Base-by-base conservation (phyloP, 2,797 vertebrate species). In the Liasis olivaceus region DNA sequence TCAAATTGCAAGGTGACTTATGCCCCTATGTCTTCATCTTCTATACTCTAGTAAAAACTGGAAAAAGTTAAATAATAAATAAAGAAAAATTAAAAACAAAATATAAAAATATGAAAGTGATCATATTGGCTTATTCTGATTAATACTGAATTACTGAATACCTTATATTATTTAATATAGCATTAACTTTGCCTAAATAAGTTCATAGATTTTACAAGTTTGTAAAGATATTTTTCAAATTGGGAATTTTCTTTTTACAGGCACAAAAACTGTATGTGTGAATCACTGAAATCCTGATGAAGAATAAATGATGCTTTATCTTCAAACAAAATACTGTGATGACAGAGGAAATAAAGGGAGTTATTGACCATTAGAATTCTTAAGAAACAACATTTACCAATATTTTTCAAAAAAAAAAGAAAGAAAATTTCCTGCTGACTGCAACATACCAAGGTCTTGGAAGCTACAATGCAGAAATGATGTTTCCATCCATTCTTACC, bases 401-500 rank as follows among this genome's bases (percentile, higher is more conserved):
- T 54, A 9, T n/a, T 28, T 14, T 42, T 31, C 28, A 69, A 69
- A 54, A 84, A 85, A 84, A 22, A 17, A 22, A 1, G 59, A 60
- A 81, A 42, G 42, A 42, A 54, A 54, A 54, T 54, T 7, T 24
- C 3, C 36, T 81, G 42, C 36, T 47, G 36, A 81, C 15, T 81
- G 36, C 31, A 72, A 72, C 88, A 94, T 92, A 84, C 89, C 94
- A 93, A 51, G 88, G 84, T 60, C 15, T 13, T 93, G 31, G 31
- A 51, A 93, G 51, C 85, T 85, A 42, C 72, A 28, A 86, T 47
- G 15, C 88, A 54, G 6, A 28, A 88, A 58, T 86, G 5, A 47
- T 72, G 93, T 93, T 93, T 87, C 42, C 47, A 84, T 58, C 5
- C 26, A 66, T 66, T 63, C 97, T 98, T 96, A 98, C 98, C 98